Evolutionary conservation across 2,888 invertebrate genomes (phyloP).

Genomic region (Saturnia japonica): DNA sequence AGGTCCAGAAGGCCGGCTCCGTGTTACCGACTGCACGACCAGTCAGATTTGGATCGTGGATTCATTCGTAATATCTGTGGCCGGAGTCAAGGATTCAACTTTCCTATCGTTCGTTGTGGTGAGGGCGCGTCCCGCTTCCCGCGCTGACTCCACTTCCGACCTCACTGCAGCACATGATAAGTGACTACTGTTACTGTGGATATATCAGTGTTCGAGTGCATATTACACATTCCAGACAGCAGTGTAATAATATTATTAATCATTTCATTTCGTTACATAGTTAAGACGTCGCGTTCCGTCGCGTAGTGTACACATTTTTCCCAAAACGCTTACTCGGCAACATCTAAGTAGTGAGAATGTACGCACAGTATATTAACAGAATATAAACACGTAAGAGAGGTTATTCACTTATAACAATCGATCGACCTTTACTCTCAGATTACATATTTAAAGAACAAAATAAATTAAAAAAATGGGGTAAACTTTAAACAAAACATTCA

Average conservation of each 20-base stretch:
- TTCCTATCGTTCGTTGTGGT: background rate
- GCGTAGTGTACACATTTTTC: background rate
- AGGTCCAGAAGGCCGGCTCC: background rate
- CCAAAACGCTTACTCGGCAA: background rate
- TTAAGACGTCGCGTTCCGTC: background rate
- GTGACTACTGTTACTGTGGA: background rate
- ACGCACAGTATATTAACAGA: too few species aligned
- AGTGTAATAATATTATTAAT: background rate
- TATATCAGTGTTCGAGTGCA: background rate
- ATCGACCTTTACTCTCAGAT: too few species aligned
- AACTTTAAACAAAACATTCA: too few species aligned
- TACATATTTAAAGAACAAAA: too few species aligned
- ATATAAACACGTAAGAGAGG: too few species aligned
- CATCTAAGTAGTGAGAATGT: too few species aligned
- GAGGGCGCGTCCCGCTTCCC: background rate
- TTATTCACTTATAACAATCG: too few species aligned
- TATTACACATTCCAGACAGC: background rate
- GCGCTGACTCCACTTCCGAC: background rate
- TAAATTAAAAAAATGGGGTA: too few species aligned
- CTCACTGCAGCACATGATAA: background rate
- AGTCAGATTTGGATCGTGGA: background rate
- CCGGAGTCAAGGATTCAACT: background rate
- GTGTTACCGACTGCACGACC: background rate
- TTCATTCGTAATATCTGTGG: background rate
- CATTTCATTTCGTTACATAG: background rate